Percentiles rank a stretch among this genome's conserved stretches.
Conservation (phyloP, 2,113 vertebrate genomes). For the Capreolus pygargus region DNA sequence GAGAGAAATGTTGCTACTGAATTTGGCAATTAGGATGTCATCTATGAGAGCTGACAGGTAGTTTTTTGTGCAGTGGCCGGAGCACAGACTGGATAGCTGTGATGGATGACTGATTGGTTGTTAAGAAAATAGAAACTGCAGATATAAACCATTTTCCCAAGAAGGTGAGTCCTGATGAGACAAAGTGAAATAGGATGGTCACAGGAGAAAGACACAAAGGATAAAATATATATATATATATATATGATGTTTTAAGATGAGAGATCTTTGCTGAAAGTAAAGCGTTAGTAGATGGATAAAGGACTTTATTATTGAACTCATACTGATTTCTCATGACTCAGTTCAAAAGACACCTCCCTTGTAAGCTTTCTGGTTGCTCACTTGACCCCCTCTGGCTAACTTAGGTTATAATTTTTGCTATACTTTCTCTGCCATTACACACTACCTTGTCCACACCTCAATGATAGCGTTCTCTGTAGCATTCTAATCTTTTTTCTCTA, state of each 20-base stretch:
- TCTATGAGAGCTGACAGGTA: neutral
- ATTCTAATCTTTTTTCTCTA: neutral
- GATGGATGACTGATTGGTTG: neutral
- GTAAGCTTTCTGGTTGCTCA: neutral
- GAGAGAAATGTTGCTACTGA: neutral
- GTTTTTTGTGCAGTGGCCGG: neutral
- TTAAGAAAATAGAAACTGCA: conserved; percentile 37
- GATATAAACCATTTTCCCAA: conserved; percentile 32
- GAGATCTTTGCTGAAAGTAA: neutral
- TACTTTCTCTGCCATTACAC: neutral
- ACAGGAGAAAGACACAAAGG: neutral
- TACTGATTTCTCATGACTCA: neutral
- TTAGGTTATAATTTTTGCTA: neutral
- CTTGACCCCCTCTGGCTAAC: neutral
- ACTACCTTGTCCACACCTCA: fast-evolving
- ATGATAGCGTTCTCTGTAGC: neutral
- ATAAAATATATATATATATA: neutral
- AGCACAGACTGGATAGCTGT: neutral
- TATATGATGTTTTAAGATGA: neutral
- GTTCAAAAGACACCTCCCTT: neutral
- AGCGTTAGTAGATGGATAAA: neutral
- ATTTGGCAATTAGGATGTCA: neutral
- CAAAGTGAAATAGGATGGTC: neutral
- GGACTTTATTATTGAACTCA: neutral
- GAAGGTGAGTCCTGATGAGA: neutral